A percentile compares a stretch with the other conserved stretches of the same genome.
Conservation (phyloP, 2,797 vertebrate genomes). For the Oceanodroma leucorhoa region DNA sequence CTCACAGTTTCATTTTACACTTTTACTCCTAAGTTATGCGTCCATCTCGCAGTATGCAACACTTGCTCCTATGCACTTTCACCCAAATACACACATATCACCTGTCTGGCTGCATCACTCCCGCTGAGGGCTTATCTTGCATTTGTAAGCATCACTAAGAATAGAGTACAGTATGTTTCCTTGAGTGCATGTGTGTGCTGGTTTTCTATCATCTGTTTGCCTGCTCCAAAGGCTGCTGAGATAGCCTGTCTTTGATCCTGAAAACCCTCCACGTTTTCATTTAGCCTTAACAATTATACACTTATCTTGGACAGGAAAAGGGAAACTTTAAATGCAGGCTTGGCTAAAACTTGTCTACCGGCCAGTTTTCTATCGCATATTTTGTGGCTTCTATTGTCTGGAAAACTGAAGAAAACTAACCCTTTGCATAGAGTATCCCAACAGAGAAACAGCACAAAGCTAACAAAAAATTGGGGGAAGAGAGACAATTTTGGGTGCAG, state of each 20-base stretch:
- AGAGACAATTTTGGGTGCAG: background rate
- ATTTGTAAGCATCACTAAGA: constrained; percentile 27
- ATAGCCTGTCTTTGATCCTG: background rate
- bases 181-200: background rate
- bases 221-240: background rate
- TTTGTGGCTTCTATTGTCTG: background rate
- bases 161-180: constrained; percentile 4
- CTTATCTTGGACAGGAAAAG: background rate
- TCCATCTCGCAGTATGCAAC: background rate
- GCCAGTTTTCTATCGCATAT: background rate
- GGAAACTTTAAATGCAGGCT: background rate
- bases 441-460: background rate
- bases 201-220: constrained; percentile 3
- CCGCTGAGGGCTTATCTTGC: background rate
- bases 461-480: background rate
- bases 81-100: constrained; percentile 38
- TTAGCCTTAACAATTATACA: background rate
- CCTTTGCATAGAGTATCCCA: background rate
- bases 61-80: constrained; percentile 28
- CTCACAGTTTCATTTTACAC: background rate
- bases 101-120: constrained; percentile 31
- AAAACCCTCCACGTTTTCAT: background rate
- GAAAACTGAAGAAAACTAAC: background rate
- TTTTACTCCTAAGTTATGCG: background rate
- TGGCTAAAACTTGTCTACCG: background rate